These are phyloP conservation scores for Chiridota heheva DNA, from an alignment of 35 echinoderm and acorn worm genomes.

Conservation along the genomic window DNA sequence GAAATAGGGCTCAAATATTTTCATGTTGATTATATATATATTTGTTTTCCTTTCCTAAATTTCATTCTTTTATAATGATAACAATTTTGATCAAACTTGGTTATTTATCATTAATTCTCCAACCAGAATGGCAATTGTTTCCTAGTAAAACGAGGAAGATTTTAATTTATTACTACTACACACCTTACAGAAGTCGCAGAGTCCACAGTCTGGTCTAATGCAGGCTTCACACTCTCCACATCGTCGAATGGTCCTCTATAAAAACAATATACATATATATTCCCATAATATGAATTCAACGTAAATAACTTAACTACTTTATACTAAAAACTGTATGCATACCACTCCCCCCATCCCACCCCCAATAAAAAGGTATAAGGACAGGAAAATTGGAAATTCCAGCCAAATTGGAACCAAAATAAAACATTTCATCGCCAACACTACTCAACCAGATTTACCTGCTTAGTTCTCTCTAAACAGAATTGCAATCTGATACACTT, in stretches of 20 bases:
- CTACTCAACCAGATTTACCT: too few species aligned
- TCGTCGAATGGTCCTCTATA: slow-evolving; percentile 69
- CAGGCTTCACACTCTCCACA: slow-evolving; percentile 92
- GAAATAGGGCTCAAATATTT: too few species aligned
- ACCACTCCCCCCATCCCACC: background rate
- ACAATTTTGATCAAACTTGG: background rate
- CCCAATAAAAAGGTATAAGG: background rate
- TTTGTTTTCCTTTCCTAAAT: too few species aligned
- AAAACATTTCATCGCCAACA: background rate
- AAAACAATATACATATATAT: background rate
- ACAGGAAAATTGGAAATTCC: background rate
- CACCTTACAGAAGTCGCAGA: slow-evolving; percentile 96
- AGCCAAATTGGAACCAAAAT: background rate
- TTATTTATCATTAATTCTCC: background rate
- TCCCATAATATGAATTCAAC: background rate
- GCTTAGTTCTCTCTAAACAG: too few species aligned
- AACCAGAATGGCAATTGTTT: background rate
- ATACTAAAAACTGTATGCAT: background rate
- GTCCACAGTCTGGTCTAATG: slow-evolving; percentile 68
- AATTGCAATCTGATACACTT: too few species aligned
- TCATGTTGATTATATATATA: too few species aligned
- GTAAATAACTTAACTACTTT: background rate
- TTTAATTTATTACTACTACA: background rate
- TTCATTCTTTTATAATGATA: too few species aligned
- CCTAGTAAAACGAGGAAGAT: background rate